These are phyloP conservation scores for Eulacestoma nigropectus DNA, from an alignment of 2,113 vertebrate genomes.

Conservation along the genomic window DNA sequence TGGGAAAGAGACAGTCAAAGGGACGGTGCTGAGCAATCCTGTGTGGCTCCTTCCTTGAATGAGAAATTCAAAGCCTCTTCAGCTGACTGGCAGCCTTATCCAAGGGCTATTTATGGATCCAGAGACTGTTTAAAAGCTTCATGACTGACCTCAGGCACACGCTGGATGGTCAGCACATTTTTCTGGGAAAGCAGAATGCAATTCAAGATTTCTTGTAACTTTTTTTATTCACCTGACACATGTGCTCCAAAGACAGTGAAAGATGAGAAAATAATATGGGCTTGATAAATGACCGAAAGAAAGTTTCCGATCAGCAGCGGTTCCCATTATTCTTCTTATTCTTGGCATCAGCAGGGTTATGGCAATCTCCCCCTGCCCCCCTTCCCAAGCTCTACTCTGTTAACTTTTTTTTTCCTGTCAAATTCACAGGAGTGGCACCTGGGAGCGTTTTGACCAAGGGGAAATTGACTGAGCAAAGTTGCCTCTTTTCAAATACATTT, in stretches of 20 bases:
- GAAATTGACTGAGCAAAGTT: slow-evolving; percentile 44
- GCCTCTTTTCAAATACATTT: slow-evolving; percentile 39
- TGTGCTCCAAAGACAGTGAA: slow-evolving; percentile 28
- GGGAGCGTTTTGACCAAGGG: slow-evolving; percentile 39
- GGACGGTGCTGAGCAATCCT: not conserved
- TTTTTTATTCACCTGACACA: slow-evolving; percentile 45
- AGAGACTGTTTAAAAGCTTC: not conserved
- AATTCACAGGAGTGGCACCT: slow-evolving; percentile 42
- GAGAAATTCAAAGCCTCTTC: slow-evolving; percentile 22
- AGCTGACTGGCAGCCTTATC: not conserved
- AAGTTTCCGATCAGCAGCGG: slow-evolving; percentile 23
- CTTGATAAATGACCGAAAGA: slow-evolving; percentile 52
- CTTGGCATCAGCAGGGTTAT: slow-evolving; percentile 27
- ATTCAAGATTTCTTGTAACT: not conserved
- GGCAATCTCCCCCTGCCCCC: not conserved
- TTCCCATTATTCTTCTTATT: slow-evolving; percentile 57
- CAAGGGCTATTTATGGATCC: not conserved
- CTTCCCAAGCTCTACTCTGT: not conserved
- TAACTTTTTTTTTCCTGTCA: not conserved
- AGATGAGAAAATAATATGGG: slow-evolving; percentile 57
- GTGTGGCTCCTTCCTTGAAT: not conserved
- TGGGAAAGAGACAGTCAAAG: not conserved
- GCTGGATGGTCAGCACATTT: slow-evolving; percentile 11
- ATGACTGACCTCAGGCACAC: not conserved
- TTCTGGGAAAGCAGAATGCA: not conserved